Conservation (phyloP, 2,113 vertebrate species). For the Lepisosteus oculatus region DNA sequence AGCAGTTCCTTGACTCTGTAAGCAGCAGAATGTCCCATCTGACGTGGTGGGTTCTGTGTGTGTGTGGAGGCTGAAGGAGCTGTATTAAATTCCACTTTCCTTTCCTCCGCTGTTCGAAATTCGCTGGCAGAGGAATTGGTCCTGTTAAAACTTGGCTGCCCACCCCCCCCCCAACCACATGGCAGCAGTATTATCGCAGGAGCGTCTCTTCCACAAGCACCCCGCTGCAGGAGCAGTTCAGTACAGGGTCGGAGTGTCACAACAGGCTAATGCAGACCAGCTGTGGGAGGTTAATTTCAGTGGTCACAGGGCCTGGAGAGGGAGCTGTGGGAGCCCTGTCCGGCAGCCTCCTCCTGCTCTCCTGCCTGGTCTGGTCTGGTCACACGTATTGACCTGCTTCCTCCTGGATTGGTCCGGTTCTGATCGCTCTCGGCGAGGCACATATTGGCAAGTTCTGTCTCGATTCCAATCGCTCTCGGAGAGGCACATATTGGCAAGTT, state of each 20-base stretch:
- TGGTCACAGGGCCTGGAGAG: constrained; percentile 41
- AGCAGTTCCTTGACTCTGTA: not conserved
- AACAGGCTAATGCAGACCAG: constrained; percentile 66
- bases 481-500: too few relatives aligned
- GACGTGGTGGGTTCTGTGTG: not conserved
- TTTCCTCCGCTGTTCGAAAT: constrained; percentile 18
- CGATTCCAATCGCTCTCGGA: too few relatives aligned
- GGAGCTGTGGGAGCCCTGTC: constrained; percentile 42
- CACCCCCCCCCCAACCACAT: not conserved
- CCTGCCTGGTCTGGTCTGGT: too few relatives aligned
- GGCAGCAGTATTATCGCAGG: too few relatives aligned
- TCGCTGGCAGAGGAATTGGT: constrained; percentile 25
- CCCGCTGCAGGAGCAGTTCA: constrained; percentile 37
- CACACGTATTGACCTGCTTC: too few relatives aligned
- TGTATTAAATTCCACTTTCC: constrained; percentile 12
- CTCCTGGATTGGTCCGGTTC: too few relatives aligned
- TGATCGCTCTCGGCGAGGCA: too few relatives aligned
- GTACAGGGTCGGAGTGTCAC: constrained; percentile 53
- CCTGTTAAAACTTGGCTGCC: constrained; percentile 41
- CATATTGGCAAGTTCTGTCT: too few relatives aligned
- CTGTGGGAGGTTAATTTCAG: constrained; percentile 69
- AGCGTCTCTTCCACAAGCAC: constrained; percentile 13
- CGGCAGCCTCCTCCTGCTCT: not conserved
- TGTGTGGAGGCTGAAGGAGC: constrained; percentile 15
- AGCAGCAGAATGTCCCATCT: too few relatives aligned